Percentiles rank a stretch among this genome's conserved stretches.
phyloP scores from a whole-genome alignment of 2,888 invertebrate species.

The Sericinus montela region DNA sequence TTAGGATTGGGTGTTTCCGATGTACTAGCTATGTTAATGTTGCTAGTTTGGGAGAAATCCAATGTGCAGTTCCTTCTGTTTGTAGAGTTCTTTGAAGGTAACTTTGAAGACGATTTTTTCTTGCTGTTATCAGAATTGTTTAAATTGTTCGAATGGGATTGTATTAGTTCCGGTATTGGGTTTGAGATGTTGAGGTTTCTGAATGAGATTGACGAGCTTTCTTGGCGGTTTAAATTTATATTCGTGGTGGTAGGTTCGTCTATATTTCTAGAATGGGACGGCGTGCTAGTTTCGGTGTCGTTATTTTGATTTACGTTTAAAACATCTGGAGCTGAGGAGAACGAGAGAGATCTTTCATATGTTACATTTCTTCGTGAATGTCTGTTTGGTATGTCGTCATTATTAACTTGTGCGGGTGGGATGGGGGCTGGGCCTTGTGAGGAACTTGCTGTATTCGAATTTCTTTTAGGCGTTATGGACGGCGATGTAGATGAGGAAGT shows the following conservation, averaged over 20 bases:
- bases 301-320: slow-evolving; percentile 73
- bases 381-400: slow-evolving; percentile 33
- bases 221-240: slow-evolving; percentile 54
- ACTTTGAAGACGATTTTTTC: slow-evolving; percentile 67
- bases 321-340: slow-evolving; percentile 79
- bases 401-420: slow-evolving; percentile 23
- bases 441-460: slow-evolving; percentile 45
- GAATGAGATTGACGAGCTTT: slow-evolving; percentile 43
- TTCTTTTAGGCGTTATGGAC: slow-evolving; percentile 55
- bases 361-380: slow-evolving; percentile 48
- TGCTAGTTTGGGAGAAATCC: slow-evolving; percentile 63
- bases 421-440: slow-evolving; percentile 24
- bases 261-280: slow-evolving; percentile 41
- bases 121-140: slow-evolving; percentile 54
- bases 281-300: slow-evolving; percentile 32
- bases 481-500: slow-evolving; percentile 48
- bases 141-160: slow-evolving; percentile 66
- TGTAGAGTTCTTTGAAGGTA: slow-evolving; percentile 68
- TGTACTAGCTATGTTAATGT: slow-evolving; percentile 59
- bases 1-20: slow-evolving; percentile 63
- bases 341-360: slow-evolving; percentile 63
- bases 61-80: slow-evolving; percentile 52
- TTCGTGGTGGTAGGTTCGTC: slow-evolving; percentile 30
- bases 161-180: slow-evolving; percentile 67
- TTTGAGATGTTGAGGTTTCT: slow-evolving; percentile 60